Evolutionary conservation across 2,888 invertebrate species (phyloP).

Genomic region (Glyphotaelius pellucidus): DNA sequence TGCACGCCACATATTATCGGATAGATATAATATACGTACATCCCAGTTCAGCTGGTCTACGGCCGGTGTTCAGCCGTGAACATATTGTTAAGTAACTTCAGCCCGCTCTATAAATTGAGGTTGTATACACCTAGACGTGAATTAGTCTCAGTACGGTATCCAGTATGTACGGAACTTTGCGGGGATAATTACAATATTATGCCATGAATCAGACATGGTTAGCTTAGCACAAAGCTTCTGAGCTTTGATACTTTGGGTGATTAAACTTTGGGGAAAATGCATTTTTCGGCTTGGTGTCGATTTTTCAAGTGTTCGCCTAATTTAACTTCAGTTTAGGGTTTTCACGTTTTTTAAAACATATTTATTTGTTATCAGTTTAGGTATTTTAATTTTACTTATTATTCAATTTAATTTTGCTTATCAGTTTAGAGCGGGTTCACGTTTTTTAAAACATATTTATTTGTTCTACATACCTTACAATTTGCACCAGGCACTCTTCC

Average conservation of each 20-base stretch:
- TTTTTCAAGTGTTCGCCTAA: not conserved
- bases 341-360: too few species aligned
- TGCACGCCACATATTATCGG: conserved; percentile 4
- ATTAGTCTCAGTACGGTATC: conserved; percentile 49
- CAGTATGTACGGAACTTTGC: conserved; percentile 53
- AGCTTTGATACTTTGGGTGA: not conserved
- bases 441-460: too few species aligned
- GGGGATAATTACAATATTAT: conserved; percentile 57
- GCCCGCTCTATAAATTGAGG: conserved; percentile 62
- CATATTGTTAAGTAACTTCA: conserved; percentile 62
- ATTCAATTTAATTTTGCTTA: not conserved
- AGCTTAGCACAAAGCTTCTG: conserved; percentile 4
- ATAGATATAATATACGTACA: not conserved
- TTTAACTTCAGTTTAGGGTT: too few species aligned
- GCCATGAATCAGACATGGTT: not conserved
- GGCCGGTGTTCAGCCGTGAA: conserved; percentile 32
- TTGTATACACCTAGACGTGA: conserved; percentile 56
- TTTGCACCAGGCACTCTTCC: too few species aligned
- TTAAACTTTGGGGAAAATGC: not conserved
- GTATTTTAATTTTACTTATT: too few species aligned
- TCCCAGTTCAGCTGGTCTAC: not conserved
- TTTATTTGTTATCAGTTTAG: too few species aligned
- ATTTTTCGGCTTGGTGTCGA: not conserved
- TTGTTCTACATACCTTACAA: too few species aligned
- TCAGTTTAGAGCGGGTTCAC: not conserved